Evolutionary conservation across 2,113 vertebrate genomes (phyloP), one percentile per base, ranked within the genome.

Genomic region (Prunella fulvescens): DNA sequence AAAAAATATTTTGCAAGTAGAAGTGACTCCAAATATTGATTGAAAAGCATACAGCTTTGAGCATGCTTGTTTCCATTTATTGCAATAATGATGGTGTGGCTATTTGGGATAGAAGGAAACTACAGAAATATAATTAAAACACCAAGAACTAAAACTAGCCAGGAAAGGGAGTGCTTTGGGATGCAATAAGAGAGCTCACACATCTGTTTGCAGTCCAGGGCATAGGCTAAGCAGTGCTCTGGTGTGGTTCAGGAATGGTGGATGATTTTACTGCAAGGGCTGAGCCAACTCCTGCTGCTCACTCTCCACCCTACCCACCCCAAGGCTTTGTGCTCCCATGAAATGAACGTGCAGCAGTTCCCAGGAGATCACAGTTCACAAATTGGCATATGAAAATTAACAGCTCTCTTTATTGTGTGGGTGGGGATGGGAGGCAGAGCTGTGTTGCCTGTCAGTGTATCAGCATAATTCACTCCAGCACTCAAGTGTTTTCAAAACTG

Each of bases 371-470:
- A 58, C 72, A 84, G 65, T 2, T 64, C 87, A 60, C 70, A 64
- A 87, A 60, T 0, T 76, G 70, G 73, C 44, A 12, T 1, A 56
- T 67, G 67, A 94, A 92, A 90, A 95, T 95, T 80, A 90, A 92
- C 2, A 10, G 64, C 40, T 86, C 6, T 45, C 85, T 85, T 80
- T 65, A 87, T 80, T 72, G 45, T 0, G 62, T 82, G 86, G 90
- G 85, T 86, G 90, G 85, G 85, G 50, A 92, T 5, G 66, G 85
- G 54, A 90, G 93, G 81, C 70, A 85, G 54, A 61, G 74, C 79
- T 29, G 53, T 42, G 61, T 11, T 69, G 31, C 66, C 82, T 87
- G 62, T 54, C 84, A 61, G 6, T 12, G 42, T 5, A 9, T 29
- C 31, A 10, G 37, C 3, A 6, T 25, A 69, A 86, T 81, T 77